phyloP scores from a whole-genome alignment of 1,140 invertebrate genomes.

The Sycophila sp. region DNA sequence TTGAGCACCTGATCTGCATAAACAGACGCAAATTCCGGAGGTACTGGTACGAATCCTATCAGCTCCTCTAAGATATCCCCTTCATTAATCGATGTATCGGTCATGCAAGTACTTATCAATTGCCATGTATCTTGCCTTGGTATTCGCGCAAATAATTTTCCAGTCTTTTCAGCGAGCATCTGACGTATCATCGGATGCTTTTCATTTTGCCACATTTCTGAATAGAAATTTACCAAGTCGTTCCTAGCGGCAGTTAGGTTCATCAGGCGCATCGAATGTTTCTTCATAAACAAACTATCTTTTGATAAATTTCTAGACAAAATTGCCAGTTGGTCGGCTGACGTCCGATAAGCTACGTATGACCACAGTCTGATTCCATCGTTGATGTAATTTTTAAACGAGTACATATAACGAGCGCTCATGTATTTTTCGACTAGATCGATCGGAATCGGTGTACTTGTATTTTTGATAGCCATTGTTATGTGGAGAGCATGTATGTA shows the following conservation, averaged over 20 bases:
- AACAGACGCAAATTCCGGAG: slow-evolving; percentile 43
- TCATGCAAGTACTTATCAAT: slow-evolving; percentile 37
- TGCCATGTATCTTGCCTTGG: slow-evolving; percentile 41
- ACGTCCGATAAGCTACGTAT: slow-evolving; percentile 36
- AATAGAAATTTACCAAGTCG: slow-evolving; percentile 36
- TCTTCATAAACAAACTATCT: slow-evolving; percentile 45
- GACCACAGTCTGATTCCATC: slow-evolving; percentile 36
- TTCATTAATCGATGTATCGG: slow-evolving; percentile 37
- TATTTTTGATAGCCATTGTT: slow-evolving; percentile 9
- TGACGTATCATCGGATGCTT: slow-evolving; percentile 48
- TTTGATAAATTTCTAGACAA: slow-evolving; percentile 39
- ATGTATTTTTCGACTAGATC: slow-evolving; percentile 16
- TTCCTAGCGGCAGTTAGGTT: slow-evolving; percentile 21
- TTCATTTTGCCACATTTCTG: slow-evolving; percentile 37
- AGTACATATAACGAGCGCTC: slow-evolving; percentile 11
- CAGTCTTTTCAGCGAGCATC: slow-evolving; percentile 37
- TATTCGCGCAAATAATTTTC: slow-evolving; percentile 38
- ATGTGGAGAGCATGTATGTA: slow-evolving; percentile 2
- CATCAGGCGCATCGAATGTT: slow-evolving; percentile 52
- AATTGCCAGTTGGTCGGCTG: slow-evolving; percentile 1
- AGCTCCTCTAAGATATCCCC: slow-evolving; percentile 20
- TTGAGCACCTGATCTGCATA: slow-evolving; percentile 34
- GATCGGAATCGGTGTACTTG: background rate
- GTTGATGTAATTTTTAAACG: slow-evolving; percentile 30
- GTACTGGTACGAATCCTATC: slow-evolving; percentile 6